Evolutionary conservation across 92 coral and sea anemone genomes (phyloP), one percentile per base, ranked within the genome.

Genomic region (Chrysogorgia sp.): DNA sequence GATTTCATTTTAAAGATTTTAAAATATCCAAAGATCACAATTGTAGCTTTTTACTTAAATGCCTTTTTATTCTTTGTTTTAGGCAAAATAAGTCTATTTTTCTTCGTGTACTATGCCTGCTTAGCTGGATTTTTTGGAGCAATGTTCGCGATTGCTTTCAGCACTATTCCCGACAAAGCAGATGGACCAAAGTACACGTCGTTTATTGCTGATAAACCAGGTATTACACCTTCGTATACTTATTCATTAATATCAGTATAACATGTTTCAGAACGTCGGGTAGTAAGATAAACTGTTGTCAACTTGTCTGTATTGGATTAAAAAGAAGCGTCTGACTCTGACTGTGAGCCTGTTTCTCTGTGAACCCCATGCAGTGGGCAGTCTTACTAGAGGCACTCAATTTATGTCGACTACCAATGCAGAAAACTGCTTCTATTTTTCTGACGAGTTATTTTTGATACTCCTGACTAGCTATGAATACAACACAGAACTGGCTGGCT

Each of bases 71-170:
- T 34, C 64, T 64, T 28, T 35, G 35, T 89, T 91, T 66, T 68
- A 94, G 98, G 86, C 8, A 94, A 94, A 89, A 85, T 94, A 84
- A 21, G 84, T n/a, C 61, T 92, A 29, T 94, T 94, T 82, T 94
- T 94, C 78, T 26, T 92, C 75, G 75, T 94, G 58, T 94, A 89
- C 86, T 94, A 94, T 74, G 75, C 87, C 67, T 94, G 98, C 75
- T 80, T 94, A 64, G 88, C 98, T 43, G 98, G 56, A 17, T 94
- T 94, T 84, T 92, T 94, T 63, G 98, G 97, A 66, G 92, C 92
- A 33, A 94, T 94, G 98, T 85, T 94, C 55, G 61, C 91, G 9
- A 87, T 83, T 63, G 92, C 92, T 82, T 63, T 94, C 40, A 68
- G 88, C 37, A 94, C 98, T 24, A 84, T 94, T 59, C 98, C 98